Percentiles rank a stretch among this genome's conserved stretches.
Conservation (phyloP, 1,140 invertebrate genomes). For the Neodiprion pinetum region DNA sequence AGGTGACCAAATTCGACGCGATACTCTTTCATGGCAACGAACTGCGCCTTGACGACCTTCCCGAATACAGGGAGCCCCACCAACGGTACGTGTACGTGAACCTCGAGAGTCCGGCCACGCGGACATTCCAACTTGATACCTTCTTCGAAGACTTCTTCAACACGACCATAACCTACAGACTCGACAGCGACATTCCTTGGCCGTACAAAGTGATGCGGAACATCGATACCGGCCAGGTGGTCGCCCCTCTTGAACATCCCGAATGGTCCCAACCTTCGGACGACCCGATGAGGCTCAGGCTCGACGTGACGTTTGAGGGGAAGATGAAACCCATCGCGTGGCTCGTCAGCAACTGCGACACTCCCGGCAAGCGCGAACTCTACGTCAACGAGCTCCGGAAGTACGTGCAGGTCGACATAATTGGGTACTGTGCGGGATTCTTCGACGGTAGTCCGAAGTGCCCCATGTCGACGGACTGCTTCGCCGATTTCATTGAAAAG, state of each 20-base stretch:
- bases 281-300: constrained; percentile 44
- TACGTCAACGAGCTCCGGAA: constrained; percentile 66
- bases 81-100: constrained; percentile 48
- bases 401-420: constrained; percentile 71
- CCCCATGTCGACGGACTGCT: constrained; percentile 49
- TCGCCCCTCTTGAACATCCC: constrained; percentile 32
- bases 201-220: constrained; percentile 57
- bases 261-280: constrained; percentile 42
- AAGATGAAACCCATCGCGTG: constrained; percentile 62
- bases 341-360: constrained; percentile 71
- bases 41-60: constrained; percentile 30
- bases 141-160: constrained; percentile 61
- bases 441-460: constrained; percentile 40
- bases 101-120: constrained; percentile 44
- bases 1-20: constrained; percentile 38
- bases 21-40: constrained; percentile 44
- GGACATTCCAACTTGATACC: constrained; percentile 26
- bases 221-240: constrained; percentile 28
- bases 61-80: constrained; percentile 17
- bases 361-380: constrained; percentile 61
- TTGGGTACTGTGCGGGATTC: constrained; percentile 67
- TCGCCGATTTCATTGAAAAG: constrained; percentile 49
- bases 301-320: constrained; percentile 38
- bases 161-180: constrained; percentile 70
- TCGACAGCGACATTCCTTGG: constrained; percentile 69